These are phyloP conservation scores for Colostygia pectinataria DNA, from an alignment of 2,888 invertebrate species.

Conservation along the genomic window DNA sequence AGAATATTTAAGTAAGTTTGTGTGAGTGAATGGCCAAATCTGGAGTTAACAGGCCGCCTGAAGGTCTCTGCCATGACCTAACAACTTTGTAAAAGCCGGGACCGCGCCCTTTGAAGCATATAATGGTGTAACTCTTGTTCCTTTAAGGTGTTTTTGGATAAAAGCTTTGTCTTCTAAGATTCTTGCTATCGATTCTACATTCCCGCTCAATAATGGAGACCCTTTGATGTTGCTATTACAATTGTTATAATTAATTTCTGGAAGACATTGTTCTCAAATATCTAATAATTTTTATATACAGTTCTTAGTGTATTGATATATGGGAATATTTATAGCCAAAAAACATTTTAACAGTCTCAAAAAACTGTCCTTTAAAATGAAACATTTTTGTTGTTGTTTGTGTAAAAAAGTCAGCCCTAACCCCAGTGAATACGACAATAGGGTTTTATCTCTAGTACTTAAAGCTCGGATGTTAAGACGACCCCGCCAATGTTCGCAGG, in stretches of 20 bases:
- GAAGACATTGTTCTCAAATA: conserved; percentile 2
- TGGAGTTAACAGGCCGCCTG: too few relatives aligned
- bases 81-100: too few relatives aligned
- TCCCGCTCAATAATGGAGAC: conserved; percentile 3
- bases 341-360: too few relatives aligned
- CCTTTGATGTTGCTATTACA: conserved; percentile 1
- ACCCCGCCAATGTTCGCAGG: conserved; percentile 61
- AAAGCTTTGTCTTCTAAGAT: conserved; percentile 1
- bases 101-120: too few relatives aligned
- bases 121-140: conserved; percentile 5
- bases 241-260: not conserved
- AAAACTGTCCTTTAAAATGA: too few relatives aligned
- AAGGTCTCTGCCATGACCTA: too few relatives aligned
- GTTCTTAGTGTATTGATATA: not conserved
- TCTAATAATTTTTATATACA: not conserved
- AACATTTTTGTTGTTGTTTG: not conserved
- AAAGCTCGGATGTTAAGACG: conserved; percentile 57
- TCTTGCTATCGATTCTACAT: conserved; percentile 2
- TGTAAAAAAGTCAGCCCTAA: conserved; percentile 50
- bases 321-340: too few relatives aligned
- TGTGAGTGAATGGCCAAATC: too few relatives aligned
- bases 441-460: conserved; percentile 53
- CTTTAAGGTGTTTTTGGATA: conserved; percentile 6
- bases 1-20: too few relatives aligned
- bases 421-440: conserved; percentile 47